A percentile compares a stretch with the other conserved stretches of the same genome.
Evolutionary conservation across 1,140 invertebrate genomes (phyloP).

Genomic region (Tenebrio molitor): DNA sequence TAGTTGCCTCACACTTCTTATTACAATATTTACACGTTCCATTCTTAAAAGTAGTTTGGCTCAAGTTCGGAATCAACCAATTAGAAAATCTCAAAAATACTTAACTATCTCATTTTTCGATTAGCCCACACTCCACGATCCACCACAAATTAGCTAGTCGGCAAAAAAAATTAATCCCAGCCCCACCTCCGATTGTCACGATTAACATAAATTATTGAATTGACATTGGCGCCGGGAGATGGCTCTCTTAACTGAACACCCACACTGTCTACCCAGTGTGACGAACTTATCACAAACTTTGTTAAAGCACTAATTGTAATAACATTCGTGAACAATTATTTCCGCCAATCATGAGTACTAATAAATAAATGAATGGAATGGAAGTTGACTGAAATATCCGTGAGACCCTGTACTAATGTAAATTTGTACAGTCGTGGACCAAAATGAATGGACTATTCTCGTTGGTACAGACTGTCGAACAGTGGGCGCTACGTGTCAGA

Average conservation of each 20-base stretch:
- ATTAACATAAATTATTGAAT: slow-evolving; percentile 21
- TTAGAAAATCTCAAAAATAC: slow-evolving; percentile 15
- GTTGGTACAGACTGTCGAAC: neutral
- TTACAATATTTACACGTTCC: slow-evolving; percentile 29
- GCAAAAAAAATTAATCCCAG: slow-evolving; percentile 2
- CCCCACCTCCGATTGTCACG: slow-evolving; percentile 7
- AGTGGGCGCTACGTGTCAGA: too few species aligned
- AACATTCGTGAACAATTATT: slow-evolving; percentile 4
- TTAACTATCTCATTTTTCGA: neutral
- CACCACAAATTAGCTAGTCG: slow-evolving; percentile 7
- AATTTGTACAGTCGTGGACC: slow-evolving; percentile 3
- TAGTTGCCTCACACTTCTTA: slow-evolving; percentile 35
- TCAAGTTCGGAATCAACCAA: neutral
- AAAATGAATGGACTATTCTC: neutral
- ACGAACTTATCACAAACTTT: slow-evolving; percentile 30
- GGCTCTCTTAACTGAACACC: neutral
- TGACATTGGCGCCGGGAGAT: neutral
- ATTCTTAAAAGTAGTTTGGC: slow-evolving; percentile 30
- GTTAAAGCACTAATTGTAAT: slow-evolving; percentile 16
- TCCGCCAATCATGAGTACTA: slow-evolving; percentile 17
- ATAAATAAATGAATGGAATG: slow-evolving; percentile 18
- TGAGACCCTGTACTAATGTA: neutral
- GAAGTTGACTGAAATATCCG: too few species aligned
- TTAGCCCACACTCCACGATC: slow-evolving; percentile 24
- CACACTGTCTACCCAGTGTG: slow-evolving; percentile 2